These are phyloP conservation scores for Oryzias celebensis DNA, from an alignment of 2,113 vertebrate genomes.

Conservation along the genomic window DNA sequence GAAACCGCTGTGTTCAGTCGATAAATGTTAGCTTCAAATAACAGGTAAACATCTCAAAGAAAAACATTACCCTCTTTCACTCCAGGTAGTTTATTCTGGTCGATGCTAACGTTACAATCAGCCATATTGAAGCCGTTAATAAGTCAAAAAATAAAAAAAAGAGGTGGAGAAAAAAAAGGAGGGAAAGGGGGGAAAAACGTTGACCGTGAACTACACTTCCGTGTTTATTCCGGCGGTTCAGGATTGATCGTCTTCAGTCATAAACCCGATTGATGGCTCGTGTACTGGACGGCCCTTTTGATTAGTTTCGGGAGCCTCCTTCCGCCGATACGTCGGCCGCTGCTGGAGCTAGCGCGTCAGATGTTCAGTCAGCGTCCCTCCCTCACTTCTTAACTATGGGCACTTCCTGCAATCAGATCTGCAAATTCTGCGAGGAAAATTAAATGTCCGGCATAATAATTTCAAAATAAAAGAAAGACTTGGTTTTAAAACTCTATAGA, in stretches of 20 bases:
- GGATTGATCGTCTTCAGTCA: constrained; percentile 66
- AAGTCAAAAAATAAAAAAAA: constrained; percentile 36
- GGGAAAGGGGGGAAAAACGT: constrained; percentile 8
- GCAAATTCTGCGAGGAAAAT: not conserved
- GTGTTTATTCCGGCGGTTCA: constrained; percentile 64
- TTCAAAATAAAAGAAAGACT: constrained; percentile 44
- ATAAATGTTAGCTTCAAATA: constrained; percentile 10
- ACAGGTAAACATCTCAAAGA: constrained; percentile 23
- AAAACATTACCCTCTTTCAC: constrained; percentile 79
- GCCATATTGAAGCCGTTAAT: constrained; percentile 75
- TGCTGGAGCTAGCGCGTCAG: constrained; percentile 43
- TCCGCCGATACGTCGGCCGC: constrained; percentile 32
- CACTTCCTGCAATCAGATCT: not conserved
- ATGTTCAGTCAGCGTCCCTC: constrained; percentile 30
- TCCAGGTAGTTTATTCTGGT: constrained; percentile 80
- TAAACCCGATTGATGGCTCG: constrained; percentile 68
- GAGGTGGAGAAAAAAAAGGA: too few relatives aligned
- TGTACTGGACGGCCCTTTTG: constrained; percentile 56
- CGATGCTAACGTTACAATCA: constrained; percentile 78
- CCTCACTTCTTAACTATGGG: constrained; percentile 23
- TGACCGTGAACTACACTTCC: constrained; percentile 60
- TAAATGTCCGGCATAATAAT: not conserved
- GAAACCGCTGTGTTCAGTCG: constrained; percentile 21
- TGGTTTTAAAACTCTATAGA: too few relatives aligned
- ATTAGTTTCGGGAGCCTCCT: constrained; percentile 72